phyloP scores from a whole-genome alignment of 2,113 vertebrate species.

The Physeter macrocephalus region DNA sequence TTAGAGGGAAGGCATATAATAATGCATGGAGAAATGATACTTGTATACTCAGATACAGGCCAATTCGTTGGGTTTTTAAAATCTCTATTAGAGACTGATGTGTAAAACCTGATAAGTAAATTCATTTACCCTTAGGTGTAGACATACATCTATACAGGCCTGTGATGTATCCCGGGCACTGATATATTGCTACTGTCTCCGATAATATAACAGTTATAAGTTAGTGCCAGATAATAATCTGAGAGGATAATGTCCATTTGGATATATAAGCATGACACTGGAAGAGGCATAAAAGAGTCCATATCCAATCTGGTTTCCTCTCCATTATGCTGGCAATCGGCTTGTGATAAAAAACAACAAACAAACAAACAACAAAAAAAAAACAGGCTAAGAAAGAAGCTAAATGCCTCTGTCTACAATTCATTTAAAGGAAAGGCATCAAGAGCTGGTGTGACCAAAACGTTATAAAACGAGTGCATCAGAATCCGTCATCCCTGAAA shows the following conservation, averaged over 20 bases:
- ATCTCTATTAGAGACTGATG: constrained; percentile 63
- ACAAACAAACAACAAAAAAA: background rate
- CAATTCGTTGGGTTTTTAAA: background rate
- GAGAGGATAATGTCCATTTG: constrained; percentile 58
- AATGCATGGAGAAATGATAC: constrained; percentile 46
- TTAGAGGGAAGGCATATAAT: constrained; percentile 35
- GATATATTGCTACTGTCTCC: constrained; percentile 68
- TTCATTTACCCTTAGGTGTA: constrained; percentile 48
- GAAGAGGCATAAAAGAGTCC: constrained; percentile 55
- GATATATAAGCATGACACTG: constrained; percentile 65
- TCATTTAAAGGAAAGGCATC: constrained; percentile 61
- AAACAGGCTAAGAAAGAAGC: background rate
- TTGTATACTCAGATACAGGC: constrained; percentile 49
- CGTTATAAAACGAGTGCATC: constrained; percentile 65
- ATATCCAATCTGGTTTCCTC: constrained; percentile 54
- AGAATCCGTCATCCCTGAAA: constrained; percentile 70
- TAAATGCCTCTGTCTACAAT: constrained; percentile 18
- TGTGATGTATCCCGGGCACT: constrained; percentile 40
- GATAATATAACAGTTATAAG: constrained; percentile 60
- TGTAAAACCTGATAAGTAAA: constrained; percentile 57
- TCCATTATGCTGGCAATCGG: constrained; percentile 42
- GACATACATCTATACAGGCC: constrained; percentile 64
- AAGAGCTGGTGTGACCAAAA: constrained; percentile 59
- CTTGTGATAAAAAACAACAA: constrained; percentile 16
- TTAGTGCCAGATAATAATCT: constrained; percentile 38